Evolutionary conservation across 1,140 invertebrate species (phyloP).

Genomic region (Delia radicum): DNA sequence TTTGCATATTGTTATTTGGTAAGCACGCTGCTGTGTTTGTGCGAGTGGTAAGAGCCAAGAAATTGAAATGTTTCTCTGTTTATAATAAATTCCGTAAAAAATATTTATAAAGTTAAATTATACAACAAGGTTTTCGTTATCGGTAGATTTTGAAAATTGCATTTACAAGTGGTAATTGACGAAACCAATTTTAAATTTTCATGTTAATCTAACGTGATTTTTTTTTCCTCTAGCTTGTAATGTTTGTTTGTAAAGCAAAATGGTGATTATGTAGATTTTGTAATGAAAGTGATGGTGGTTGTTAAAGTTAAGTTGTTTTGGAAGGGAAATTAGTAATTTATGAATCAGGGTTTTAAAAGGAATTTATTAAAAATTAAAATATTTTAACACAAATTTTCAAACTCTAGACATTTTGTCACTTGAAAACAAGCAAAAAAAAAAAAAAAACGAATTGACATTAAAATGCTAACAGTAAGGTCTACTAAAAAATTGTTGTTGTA

Average conservation of each 20-base stretch:
- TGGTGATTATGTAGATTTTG: neutral
- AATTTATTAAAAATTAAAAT: no score
- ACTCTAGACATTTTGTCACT: no score
- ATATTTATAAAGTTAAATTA: neutral
- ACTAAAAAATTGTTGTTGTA: no score
- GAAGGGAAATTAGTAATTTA: no score
- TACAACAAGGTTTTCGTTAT: neutral
- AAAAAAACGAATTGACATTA: no score
- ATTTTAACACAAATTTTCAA: no score
- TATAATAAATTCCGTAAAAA: neutral
- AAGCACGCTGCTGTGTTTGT: neutral
- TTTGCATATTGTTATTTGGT: neutral
- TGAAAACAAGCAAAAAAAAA: no score
- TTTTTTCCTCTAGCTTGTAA: neutral
- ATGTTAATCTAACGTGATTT: neutral
- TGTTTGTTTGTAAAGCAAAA: neutral
- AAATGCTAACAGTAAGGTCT: no score
- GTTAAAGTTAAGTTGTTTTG: no score
- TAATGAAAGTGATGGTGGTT: neutral
- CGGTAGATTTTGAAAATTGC: neutral
- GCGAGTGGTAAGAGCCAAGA: conserved; percentile 3
- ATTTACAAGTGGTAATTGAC: neutral
- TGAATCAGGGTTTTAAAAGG: no score
- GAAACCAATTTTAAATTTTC: neutral
- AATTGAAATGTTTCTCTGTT: conserved; percentile 5